These are phyloP conservation scores for Triplophysa siluroides DNA, from an alignment of 2,113 vertebrate species.

Conservation along the genomic window DNA sequence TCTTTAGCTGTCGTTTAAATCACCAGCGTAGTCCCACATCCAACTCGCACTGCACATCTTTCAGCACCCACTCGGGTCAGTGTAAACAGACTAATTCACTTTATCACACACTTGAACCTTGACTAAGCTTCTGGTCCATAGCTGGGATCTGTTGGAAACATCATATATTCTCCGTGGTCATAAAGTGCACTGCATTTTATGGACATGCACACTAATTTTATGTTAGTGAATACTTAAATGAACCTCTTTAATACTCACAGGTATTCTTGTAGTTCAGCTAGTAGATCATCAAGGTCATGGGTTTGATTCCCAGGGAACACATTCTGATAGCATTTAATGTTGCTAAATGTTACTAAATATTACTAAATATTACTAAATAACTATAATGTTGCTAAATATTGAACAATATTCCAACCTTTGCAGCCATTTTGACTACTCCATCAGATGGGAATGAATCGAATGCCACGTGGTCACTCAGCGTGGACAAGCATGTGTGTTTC, in stretches of 20 bases:
- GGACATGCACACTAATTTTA: neutral
- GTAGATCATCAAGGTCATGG: no score
- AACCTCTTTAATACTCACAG: neutral
- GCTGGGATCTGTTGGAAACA: slow-evolving; percentile 12
- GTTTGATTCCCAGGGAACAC: no score
- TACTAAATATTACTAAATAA: no score
- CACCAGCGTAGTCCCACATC: slow-evolving; percentile 59
- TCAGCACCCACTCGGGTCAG: slow-evolving; percentile 49
- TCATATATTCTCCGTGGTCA: neutral
- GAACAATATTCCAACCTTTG: neutral
- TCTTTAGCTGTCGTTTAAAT: slow-evolving; percentile 75
- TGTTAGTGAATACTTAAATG: neutral
- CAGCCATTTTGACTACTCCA: neutral
- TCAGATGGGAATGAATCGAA: neutral
- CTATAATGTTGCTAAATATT: no score
- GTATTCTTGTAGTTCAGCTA: no score
- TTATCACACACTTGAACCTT: slow-evolving; percentile 7
- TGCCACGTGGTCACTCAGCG: slow-evolving; percentile 19
- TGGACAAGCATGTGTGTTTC: slow-evolving; percentile 65
- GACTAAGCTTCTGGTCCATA: slow-evolving; percentile 34
- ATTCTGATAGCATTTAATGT: no score
- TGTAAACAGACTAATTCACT: slow-evolving; percentile 33
- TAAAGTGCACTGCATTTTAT: neutral
- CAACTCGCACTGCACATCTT: slow-evolving; percentile 65
- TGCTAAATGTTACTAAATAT: no score